Conservation (phyloP, 2,113 vertebrate genomes). For the Chunga burmeisteri region DNA sequence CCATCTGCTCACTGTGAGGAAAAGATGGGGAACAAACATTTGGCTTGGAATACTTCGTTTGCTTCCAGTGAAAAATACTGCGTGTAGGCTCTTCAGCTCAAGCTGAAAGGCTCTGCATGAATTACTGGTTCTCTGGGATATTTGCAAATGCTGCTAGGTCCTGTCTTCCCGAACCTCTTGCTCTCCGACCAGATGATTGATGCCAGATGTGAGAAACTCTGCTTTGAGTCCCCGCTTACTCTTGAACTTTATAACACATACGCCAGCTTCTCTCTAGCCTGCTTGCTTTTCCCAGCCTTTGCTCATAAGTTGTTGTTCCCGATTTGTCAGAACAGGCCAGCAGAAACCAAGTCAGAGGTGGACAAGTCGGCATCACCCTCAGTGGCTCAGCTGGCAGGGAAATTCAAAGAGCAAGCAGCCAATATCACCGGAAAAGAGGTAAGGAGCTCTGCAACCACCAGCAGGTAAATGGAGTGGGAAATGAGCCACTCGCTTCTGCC, state of each 20-base stretch:
- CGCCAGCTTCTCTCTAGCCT: neutral
- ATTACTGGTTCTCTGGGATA: neutral
- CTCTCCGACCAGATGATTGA: conserved; percentile 6
- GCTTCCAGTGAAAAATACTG: neutral
- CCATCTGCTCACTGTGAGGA: neutral
- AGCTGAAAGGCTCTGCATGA: neutral
- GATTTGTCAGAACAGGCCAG: conserved; percentile 69
- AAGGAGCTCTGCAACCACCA: conserved; percentile 33
- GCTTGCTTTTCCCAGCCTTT: neutral
- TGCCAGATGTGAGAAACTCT: conserved; percentile 19
- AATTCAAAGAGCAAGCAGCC: conserved; percentile 75
- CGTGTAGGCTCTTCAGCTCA: neutral
- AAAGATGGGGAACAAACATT: neutral
- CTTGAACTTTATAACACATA: conserved; percentile 29
- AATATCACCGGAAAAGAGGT: conserved; percentile 73
- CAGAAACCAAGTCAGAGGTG: conserved; percentile 58
- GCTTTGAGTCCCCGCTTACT: neutral
- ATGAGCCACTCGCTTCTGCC: neutral
- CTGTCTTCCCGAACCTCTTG: neutral
- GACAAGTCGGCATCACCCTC: conserved; percentile 68
- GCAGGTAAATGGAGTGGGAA: neutral
- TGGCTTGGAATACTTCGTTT: neutral
- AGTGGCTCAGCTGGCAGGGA: conserved; percentile 78
- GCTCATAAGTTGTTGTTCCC: neutral
- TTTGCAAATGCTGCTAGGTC: conserved; percentile 1